phyloP scores from a whole-genome alignment of 2,113 vertebrate species.

The Meleagris gallopavo region DNA sequence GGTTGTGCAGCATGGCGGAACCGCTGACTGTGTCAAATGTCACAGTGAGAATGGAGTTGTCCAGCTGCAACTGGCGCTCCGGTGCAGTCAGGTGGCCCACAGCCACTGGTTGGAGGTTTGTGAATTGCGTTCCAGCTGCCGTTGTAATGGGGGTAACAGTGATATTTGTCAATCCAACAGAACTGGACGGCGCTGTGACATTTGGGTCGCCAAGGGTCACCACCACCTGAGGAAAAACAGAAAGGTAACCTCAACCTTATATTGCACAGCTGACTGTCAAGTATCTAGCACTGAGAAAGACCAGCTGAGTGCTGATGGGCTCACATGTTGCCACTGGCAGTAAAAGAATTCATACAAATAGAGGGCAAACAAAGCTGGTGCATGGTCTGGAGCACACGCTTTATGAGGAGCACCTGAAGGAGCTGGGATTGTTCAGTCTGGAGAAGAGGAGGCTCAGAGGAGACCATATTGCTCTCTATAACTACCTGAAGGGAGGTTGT shows the following conservation, averaged over 20 bases:
- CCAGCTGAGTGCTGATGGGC: background rate
- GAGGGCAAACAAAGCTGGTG: background rate
- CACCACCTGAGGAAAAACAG: constrained; percentile 85
- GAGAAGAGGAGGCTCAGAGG: too few relatives aligned
- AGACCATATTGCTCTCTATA: too few relatives aligned
- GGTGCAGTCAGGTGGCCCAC: constrained; percentile 86
- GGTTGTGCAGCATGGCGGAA: constrained; percentile 92
- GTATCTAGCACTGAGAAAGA: background rate
- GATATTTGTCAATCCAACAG: constrained; percentile 91
- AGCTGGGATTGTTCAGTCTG: too few relatives aligned
- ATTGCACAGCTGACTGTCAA: background rate
- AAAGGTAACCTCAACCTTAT: background rate
- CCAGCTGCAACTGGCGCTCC: constrained; percentile 91
- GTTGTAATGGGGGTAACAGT: constrained; percentile 92
- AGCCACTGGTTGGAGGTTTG: constrained; percentile 92
- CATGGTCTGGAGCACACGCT: too few relatives aligned
- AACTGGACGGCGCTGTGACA: constrained; percentile 83
- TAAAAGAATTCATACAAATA: background rate
- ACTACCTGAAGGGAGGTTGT: too few relatives aligned
- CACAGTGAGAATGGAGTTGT: constrained; percentile 96
- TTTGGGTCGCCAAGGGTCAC: constrained; percentile 89
- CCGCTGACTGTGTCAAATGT: constrained; percentile 94
- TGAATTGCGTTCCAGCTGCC: constrained; percentile 87
- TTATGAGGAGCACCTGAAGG: too few relatives aligned
- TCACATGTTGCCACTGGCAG: background rate